A percentile compares a stretch with the other conserved stretches of the same genome.
Evolutionary conservation across 2,113 vertebrate species (phyloP).

Genomic region (Pterocles burchelli): DNA sequence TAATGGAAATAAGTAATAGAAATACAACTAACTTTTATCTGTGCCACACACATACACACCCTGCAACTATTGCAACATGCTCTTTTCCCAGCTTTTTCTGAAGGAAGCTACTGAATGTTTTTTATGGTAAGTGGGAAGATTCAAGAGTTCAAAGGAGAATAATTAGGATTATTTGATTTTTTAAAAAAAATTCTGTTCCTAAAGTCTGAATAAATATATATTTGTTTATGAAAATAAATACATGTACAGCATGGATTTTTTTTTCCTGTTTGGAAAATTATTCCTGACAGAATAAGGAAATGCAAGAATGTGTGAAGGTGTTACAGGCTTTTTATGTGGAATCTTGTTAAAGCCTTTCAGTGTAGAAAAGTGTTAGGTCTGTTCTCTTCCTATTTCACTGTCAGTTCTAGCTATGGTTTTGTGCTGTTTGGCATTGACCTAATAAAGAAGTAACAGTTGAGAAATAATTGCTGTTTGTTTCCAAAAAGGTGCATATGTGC

Average conservation of each 20-base stretch:
- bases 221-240: not conserved
- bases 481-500: not conserved
- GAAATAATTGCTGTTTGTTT: not conserved
- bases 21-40: slow-evolving; percentile 3
- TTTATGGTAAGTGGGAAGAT: not conserved
- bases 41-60: not conserved
- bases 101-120: not conserved
- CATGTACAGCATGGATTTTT: not conserved
- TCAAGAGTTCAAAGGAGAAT: not conserved
- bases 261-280: not conserved
- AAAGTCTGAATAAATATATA: not conserved
- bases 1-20: slow-evolving; percentile 33
- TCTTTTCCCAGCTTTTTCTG: slow-evolving; percentile 16
- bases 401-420: not conserved
- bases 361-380: not conserved
- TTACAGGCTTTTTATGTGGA: not conserved
- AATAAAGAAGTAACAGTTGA: not conserved
- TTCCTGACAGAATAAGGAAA: not conserved
- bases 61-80: not conserved
- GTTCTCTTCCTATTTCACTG: not conserved
- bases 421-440: not conserved
- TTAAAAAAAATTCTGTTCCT: not conserved
- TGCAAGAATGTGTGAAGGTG: not conserved
- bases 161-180: not conserved
- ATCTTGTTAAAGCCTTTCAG: not conserved